Evolutionary conservation across 1,140 invertebrate genomes (phyloP).

Genomic region (Drusus annulatus): DNA sequence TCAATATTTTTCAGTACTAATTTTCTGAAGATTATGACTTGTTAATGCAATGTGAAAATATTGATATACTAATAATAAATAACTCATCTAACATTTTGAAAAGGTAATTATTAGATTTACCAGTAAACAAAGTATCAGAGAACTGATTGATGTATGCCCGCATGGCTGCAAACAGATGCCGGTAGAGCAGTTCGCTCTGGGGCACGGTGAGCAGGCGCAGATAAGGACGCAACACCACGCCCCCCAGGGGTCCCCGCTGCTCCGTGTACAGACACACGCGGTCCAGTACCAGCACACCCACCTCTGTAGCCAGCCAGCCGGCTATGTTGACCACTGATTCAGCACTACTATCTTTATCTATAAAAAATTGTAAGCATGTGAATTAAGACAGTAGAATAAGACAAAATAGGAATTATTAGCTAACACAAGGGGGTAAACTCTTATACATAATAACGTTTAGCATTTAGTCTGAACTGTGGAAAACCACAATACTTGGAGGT

Average conservation of each 20-base stretch:
- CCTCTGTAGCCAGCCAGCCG: slow-evolving; percentile 92
- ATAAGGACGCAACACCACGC: slow-evolving; percentile 84
- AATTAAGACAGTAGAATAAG: background rate
- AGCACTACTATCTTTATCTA: slow-evolving; percentile 75
- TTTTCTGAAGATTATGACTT: no score
- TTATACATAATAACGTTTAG: no score
- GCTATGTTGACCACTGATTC: slow-evolving; percentile 82
- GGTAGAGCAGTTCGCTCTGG: slow-evolving; percentile 91
- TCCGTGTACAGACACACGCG: slow-evolving; percentile 88
- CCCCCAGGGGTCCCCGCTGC: slow-evolving; percentile 83
- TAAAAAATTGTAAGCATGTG: slow-evolving; percentile 18
- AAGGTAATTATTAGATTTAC: slow-evolving; percentile 70
- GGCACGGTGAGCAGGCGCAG: slow-evolving; percentile 89
- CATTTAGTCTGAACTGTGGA: no score
- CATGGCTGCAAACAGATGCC: slow-evolving; percentile 92
- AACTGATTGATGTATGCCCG: slow-evolving; percentile 94
- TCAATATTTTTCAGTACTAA: no score
- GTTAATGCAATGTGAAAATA: no score
- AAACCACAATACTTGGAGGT: no score
- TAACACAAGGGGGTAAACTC: no score
- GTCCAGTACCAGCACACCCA: slow-evolving; percentile 90
- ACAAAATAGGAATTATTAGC: no score
- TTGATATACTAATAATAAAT: no score
- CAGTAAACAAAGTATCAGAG: slow-evolving; percentile 85
- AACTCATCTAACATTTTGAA: no score